phyloP scores from a whole-genome alignment of 2,888 invertebrate species.

The Amphipoea lucens region DNA sequence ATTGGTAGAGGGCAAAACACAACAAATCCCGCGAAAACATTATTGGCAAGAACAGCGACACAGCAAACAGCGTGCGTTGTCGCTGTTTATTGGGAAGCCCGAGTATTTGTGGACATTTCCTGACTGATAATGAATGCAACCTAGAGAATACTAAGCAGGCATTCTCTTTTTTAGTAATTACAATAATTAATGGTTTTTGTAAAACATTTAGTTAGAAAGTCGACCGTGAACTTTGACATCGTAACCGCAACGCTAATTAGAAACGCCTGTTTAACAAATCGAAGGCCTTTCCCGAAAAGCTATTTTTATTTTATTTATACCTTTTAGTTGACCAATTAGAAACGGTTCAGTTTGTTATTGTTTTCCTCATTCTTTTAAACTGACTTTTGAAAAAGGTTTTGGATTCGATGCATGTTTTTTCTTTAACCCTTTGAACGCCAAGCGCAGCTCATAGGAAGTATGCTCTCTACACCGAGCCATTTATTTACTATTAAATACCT shows the following conservation, averaged over 20 bases:
- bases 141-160: slow-evolving; percentile 36
- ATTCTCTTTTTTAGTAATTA: slow-evolving; percentile 28
- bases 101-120: not conserved
- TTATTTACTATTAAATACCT: no score
- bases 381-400: not conserved
- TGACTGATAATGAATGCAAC: slow-evolving; percentile 15
- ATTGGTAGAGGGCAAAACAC: not conserved
- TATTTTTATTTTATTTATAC: slow-evolving; percentile 10
- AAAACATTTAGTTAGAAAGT: slow-evolving; percentile 35
- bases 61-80: not conserved
- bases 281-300: slow-evolving; percentile 26
- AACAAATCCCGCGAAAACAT: not conserved
- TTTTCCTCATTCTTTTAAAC: slow-evolving; percentile 25
- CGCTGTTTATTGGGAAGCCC: slow-evolving; percentile 2
- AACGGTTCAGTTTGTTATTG: not conserved
- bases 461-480: no score
- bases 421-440: no score
- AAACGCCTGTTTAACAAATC: slow-evolving; percentile 29
- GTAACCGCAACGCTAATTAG: slow-evolving; percentile 22
- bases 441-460: no score
- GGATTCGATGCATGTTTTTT: not conserved
- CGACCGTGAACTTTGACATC: slow-evolving; percentile 29
- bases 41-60: not conserved
- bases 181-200: slow-evolving; percentile 34
- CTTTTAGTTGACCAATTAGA: slow-evolving; percentile 13